These are phyloP conservation scores for Ceratothoa steindachneri DNA, from an alignment of 2,888 invertebrate species.

Conservation along the genomic window DNA sequence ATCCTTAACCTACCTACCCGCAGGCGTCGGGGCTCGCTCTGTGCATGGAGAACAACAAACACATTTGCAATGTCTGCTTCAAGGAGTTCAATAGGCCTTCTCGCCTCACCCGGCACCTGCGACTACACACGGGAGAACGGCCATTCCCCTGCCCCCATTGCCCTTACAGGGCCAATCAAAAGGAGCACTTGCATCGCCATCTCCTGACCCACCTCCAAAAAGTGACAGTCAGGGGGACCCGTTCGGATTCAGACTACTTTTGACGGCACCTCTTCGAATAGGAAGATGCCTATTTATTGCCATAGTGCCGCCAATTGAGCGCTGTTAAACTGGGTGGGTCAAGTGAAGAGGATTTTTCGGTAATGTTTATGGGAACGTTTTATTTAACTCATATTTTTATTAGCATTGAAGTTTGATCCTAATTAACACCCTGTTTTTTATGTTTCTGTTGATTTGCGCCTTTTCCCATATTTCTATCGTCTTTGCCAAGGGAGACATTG, in stretches of 20 bases:
- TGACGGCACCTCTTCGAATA: too few relatives aligned
- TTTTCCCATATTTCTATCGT: too few relatives aligned
- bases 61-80: slow-evolving; percentile 9
- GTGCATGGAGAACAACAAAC: slow-evolving; percentile 3
- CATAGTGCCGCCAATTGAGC: too few relatives aligned
- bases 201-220: slow-evolving; percentile 6
- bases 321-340: too few relatives aligned
- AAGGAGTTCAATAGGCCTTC: slow-evolving; percentile 25
- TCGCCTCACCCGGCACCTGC: slow-evolving; percentile 34
- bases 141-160: slow-evolving; percentile 28
- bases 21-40: neutral
- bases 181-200: slow-evolving; percentile 16
- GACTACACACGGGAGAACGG: slow-evolving; percentile 41
- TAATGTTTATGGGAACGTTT: too few relatives aligned
- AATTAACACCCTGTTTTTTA: too few relatives aligned
- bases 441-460: too few relatives aligned
- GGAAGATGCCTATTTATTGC: too few relatives aligned
- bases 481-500: too few relatives aligned
- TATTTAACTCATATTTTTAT: too few relatives aligned
- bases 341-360: too few relatives aligned
- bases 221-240: neutral
- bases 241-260: neutral
- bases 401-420: too few relatives aligned
- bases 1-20: neutral
- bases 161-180: slow-evolving; percentile 18